phyloP scores from a whole-genome alignment of 2,113 vertebrate genomes.

The Taxidea taxus region DNA sequence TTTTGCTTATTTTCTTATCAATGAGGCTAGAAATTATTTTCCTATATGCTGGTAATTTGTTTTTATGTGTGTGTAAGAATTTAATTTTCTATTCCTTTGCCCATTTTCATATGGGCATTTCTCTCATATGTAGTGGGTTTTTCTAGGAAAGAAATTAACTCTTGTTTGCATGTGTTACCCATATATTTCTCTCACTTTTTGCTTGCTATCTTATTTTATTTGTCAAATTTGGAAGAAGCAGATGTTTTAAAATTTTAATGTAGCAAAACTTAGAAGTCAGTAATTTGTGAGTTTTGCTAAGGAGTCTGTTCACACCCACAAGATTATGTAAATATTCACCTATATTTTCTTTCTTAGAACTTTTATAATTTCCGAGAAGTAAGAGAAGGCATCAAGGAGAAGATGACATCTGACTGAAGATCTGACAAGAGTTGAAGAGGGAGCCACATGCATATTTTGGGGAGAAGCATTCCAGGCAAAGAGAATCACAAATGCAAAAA shows the following conservation, averaged over 20 bases:
- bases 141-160: background rate
- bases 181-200: background rate
- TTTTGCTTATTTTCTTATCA: constrained; percentile 29
- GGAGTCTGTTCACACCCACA: background rate
- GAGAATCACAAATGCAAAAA: background rate
- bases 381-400: background rate
- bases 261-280: background rate
- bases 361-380: background rate
- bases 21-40: background rate
- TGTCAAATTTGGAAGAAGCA: constrained; percentile 3
- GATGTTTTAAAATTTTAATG: constrained; percentile 25
- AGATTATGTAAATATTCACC: background rate
- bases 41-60: background rate
- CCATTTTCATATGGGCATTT: background rate
- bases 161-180: background rate
- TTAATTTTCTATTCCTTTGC: background rate
- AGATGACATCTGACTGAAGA: background rate
- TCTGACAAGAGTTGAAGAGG: background rate
- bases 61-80: background rate
- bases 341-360: background rate
- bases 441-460: background rate
- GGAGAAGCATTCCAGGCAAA: background rate
- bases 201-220: background rate
- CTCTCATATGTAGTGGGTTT: background rate
- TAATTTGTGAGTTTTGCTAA: background rate